A percentile compares a stretch with the other conserved stretches of the same genome.
Conservation (phyloP, 2,113 vertebrate genomes). For the Progne subis region DNA sequence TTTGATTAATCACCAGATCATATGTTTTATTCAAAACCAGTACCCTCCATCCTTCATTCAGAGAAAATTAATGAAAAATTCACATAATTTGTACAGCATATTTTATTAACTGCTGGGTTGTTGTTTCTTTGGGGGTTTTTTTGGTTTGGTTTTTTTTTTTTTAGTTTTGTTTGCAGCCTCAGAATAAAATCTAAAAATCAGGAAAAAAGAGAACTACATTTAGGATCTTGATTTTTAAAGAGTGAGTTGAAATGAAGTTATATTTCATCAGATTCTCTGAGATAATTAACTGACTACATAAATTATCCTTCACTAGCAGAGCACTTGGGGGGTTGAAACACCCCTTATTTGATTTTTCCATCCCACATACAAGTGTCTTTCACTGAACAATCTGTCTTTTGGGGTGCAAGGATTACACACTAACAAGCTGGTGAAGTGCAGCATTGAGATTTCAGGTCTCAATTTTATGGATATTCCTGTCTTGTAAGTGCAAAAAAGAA, state of each 20-base stretch:
- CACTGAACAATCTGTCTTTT: background rate
- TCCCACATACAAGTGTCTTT: background rate
- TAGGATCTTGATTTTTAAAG: background rate
- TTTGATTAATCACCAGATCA: constrained; percentile 67
- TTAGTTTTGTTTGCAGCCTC: constrained; percentile 1
- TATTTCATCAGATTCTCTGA: background rate
- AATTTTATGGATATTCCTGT: background rate
- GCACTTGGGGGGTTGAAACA: background rate
- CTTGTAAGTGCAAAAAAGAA: background rate
- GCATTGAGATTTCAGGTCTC: background rate
- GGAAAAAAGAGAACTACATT: background rate
- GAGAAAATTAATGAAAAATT: constrained; percentile 68
- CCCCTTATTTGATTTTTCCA: background rate
- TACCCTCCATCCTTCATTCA: constrained; percentile 27
- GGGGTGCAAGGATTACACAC: background rate
- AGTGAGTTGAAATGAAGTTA: background rate
- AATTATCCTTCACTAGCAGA: background rate
- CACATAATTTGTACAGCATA: constrained; percentile 57
- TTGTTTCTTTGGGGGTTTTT: too few species aligned
- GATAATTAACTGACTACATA: constrained; percentile 5
- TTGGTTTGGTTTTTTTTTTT: background rate
- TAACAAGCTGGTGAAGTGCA: background rate
- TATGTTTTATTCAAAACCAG: constrained; percentile 70
- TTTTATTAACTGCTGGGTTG: constrained; percentile 5
- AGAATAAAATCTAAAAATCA: constrained; percentile 9